Base-by-base conservation (phyloP, 2,113 vertebrate species). In the Rhinopomastus cyanomelas region DNA sequence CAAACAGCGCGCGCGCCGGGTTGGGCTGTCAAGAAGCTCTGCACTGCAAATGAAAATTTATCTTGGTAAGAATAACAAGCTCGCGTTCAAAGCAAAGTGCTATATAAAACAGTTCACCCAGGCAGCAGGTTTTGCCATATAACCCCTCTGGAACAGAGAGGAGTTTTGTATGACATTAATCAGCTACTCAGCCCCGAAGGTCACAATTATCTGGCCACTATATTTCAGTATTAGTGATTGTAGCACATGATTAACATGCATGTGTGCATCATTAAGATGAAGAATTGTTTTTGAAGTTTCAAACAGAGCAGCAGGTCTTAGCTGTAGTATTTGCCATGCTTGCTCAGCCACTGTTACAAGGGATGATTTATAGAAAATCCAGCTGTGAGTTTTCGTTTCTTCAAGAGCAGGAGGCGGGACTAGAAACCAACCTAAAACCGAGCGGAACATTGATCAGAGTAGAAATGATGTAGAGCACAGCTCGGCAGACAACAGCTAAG, bases 321-420 rank as follows among this genome's bases (percentile, higher is more conserved):
- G 92, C 88, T 95, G 87, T 93, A 94, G 92, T 49, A 65, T 96
- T 97, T 97, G 91, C 95, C 88, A 59, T 93, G 90, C 77, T 95
- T 75, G 83, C 94, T 83, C 83, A 96, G 95, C 94, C 93, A 87
- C 92, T 96, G 94, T 94, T 97, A 88, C 94, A 94, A 93, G 93
- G 89, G 88, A 96, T 96, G 96, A 96, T 97, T 97, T 93, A 94
- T 95, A 97, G 96, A 97, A 97, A 97, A 97, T 95, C 96, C 97
- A 97, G 97, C 98, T 98, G 98, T 98, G 96, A 97, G 97, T 96
- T 97, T 96, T 97, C 94, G 0, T 97, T 97, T 89, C 96, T 97
- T 96, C 96, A 95, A 86, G 96, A 97, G 96, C 94, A 81, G 94
- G 95, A 97, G 97, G 93, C 87, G 97, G 97, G 96, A 96, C 97